Base-by-base conservation (phyloP, 2,797 vertebrate species). In the Anableps anableps region DNA sequence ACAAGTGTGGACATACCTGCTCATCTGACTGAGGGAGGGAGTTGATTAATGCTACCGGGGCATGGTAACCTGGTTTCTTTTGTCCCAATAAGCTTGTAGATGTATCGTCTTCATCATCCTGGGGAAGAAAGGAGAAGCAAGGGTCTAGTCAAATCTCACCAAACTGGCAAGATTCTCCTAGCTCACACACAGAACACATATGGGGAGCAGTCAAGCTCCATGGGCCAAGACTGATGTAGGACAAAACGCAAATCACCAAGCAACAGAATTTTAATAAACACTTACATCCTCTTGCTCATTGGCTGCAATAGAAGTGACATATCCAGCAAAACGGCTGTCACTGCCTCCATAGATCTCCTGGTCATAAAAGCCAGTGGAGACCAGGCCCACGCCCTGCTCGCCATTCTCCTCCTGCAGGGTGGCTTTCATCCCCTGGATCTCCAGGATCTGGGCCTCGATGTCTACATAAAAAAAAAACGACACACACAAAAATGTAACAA, bases 301-400 rank as follows among this genome's bases (percentile, higher is more conserved):
- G 80, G 99, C 98, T 81, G 99, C 98, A 66, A 99, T 99, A 53
- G 99, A 99, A 43, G 99, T 99, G 86, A 99, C 98, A 0, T 99
- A 99, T 89, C 99, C 99, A 82, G 96, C 97, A 93, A 99, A 99
- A 75, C 99, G 97, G 88, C 98, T 99, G 89, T 99, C 99, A 66
- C 96, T 99, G 88, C 99, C 99, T 68, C 98, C 99, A 62, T 99
- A 99, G 88, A 99, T 99, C 92, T 99, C 99, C 91, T 99, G 98
- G 90, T 99, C 99, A 74, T 96, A 99, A 85, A 98, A 98, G 26
- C 98, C 99, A 58, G 99, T 99, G 75, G 98, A 99, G 92, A 98
- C 98, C 55, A 99, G 97, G 78, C 98, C 98, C 75, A 99, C 99
- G 80, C 98, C 98, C 92, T 99, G 96, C 0, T 95, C 95, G 13